These are phyloP conservation scores for Cepphus grylle DNA, from an alignment of 2,113 vertebrate species.

Conservation along the genomic window DNA sequence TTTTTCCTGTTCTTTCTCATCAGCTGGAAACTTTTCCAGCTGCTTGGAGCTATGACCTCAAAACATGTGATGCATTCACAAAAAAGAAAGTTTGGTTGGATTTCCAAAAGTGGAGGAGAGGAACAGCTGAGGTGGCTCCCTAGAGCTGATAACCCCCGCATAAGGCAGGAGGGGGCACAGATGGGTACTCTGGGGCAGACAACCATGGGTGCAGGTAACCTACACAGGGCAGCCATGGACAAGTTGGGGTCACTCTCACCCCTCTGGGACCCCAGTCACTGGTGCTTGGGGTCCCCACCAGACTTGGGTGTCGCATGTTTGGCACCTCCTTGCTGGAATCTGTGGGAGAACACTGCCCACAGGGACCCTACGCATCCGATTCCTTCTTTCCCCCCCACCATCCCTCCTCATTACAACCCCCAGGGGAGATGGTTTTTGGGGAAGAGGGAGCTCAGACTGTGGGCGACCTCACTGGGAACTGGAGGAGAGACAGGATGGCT, in stretches of 20 bases:
- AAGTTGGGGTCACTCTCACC: accelerated
- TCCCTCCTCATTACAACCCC: background rate
- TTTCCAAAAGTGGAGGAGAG: background rate
- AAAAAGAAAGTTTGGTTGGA: background rate
- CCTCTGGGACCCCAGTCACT: background rate
- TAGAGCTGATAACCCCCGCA: background rate
- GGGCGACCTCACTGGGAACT: background rate
- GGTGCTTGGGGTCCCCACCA: accelerated
- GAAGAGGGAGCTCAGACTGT: background rate
- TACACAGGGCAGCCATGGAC: background rate
- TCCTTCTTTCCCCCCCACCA: background rate
- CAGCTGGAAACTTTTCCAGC: conserved; percentile 63
- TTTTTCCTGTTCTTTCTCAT: conserved; percentile 63
- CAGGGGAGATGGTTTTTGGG: background rate
- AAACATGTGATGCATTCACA: background rate
- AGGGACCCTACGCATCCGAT: accelerated
- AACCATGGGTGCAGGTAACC: background rate
- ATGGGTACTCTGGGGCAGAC: background rate
- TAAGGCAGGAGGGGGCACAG: background rate
- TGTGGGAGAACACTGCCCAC: accelerated
- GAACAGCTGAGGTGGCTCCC: background rate
- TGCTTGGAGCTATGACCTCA: conserved; percentile 45
- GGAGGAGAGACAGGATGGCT: background rate
- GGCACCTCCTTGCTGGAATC: background rate
- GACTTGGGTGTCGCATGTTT: background rate